Evolutionary conservation across 2,797 vertebrate genomes (phyloP), one percentile per base, ranked within the genome.

Genomic region (Enteromius argenteus): DNA sequence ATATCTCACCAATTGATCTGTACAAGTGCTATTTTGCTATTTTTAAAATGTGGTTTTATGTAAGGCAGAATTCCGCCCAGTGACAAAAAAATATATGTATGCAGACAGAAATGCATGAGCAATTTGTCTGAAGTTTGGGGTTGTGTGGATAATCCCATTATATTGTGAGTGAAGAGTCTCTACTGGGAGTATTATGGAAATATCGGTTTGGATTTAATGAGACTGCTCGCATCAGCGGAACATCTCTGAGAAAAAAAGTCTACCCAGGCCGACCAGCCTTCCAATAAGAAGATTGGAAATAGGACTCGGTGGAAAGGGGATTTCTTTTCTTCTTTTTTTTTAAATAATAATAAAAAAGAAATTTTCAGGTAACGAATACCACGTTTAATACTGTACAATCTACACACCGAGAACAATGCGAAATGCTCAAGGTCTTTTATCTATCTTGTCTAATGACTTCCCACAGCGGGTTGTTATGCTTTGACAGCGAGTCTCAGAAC

Each of bases 401-500:
- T 96, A 96, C 95, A 95, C 94, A 96, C 95, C 96, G 95, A 96
- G 94, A 96, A 96, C 96, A 96, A 96, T 97, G 97, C 96, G 97
- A 97, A 73, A 97, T 97, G 96, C 96, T 97, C 96, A 96, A 91
- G 96, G 94, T 96, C 96, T 97, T 98, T 97, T 99, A 97, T 97
- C 96, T 97, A 97, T 98, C 96, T 96, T 95, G 95, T 97, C 96
- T 99, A 99, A 99, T 99, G 98, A 99, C 98, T 99, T 99, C 98
- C 98, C 98, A 98, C 96, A 96, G 98, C 97, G 98, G 97, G 97
- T 99, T 99, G 97, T 99, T 99, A 99, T 97, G 96, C 95, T 95
- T 95, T 99, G 97, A 99, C 98, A 99, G 97, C 96, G 96, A 96
- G 97, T 99, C 97, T 99, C 97, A 95, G 94, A 96, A 97, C 96